Base-by-base conservation (phyloP, 2,888 invertebrate species). In the Theodoxus fluviatilis region DNA sequence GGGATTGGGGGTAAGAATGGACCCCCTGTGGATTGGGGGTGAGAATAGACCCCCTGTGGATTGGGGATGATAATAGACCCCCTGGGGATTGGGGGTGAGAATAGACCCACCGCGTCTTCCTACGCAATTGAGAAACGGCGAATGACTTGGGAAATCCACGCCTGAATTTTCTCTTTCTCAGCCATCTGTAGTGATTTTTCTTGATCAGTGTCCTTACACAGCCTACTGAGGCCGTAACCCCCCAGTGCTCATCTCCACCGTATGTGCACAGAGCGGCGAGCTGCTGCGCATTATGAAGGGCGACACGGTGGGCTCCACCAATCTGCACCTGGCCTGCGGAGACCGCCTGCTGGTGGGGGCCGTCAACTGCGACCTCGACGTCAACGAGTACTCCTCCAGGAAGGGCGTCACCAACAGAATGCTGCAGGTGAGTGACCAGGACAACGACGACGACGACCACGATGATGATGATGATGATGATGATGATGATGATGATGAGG, bases 261-360 rank as follows among this genome's bases (percentile, higher is more conserved):
- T 52, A n/a, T 7, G 28, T 38, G 74, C 77, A 31, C 79, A 87
- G 87, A 85, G 79, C 71, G 87, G 87, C 33, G 86, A 86, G 67
- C 75, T 87, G 70, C 76, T 87, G 33, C 79, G 84, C 7, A 82
- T 84, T 15, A 86, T 87, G 86, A 82, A 82, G 31, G 87, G 87
- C 18, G 84, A 85, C 31, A 81, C 82, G 3, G 76, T 84, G 4
- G 86, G 86, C 18, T 86, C 86, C 3, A 86, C 87, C 6, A 82
- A 85, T 70, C 80, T 87, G 3, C 86, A 87, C 74, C 76, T 87
- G 9, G 86, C 86, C 9, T 82, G 82, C 73, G 81, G 82, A 31
- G 87, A 87, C 73, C 74, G 82, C 0, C 77, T 86, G n/a, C 75
- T 87, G 66, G 85, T 86, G 1, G 87, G 87, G 28, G 85, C 85